Conservation (phyloP, 2,797 vertebrate genomes). For the Glossophaga mutica region DNA sequence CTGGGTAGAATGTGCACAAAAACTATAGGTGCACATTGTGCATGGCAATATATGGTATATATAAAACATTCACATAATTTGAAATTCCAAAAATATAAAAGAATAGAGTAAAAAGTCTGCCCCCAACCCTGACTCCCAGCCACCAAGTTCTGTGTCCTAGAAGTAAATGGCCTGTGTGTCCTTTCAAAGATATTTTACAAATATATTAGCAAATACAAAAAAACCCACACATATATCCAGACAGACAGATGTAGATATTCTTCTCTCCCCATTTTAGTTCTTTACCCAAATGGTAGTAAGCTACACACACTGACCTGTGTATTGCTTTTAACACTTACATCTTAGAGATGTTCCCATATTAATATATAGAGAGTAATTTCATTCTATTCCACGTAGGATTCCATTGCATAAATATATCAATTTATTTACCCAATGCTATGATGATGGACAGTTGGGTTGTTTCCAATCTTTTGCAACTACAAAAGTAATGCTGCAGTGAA, state of each 20-base stretch:
- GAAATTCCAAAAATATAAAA: not conserved
- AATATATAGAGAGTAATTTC: not conserved
- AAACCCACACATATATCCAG: not conserved
- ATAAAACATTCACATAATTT: not conserved
- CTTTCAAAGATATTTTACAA: not conserved
- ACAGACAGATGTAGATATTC: not conserved
- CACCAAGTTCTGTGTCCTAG: not conserved
- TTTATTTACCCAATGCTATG: not conserved
- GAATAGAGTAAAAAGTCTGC: not conserved
- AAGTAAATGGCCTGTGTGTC: not conserved
- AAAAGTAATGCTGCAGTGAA: not conserved
- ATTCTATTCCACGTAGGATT: not conserved
- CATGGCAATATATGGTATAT: too few relatives aligned
- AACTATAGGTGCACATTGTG: too few relatives aligned
- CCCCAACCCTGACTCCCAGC: not conserved
- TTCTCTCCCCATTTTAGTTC: not conserved
- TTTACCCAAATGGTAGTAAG: not conserved
- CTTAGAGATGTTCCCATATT: not conserved
- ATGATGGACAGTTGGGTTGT: not conserved
- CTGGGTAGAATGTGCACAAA: too few relatives aligned
- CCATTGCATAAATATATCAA: not conserved
- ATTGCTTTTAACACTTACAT: not conserved
- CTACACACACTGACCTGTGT: not conserved
- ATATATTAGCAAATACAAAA: not conserved
- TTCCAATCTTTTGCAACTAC: not conserved